A percentile compares a stretch with the other conserved stretches of the same genome.
These are phyloP conservation scores for Archips crataeganus DNA, from an alignment of 2,888 invertebrate genomes.

Conservation along the genomic window DNA sequence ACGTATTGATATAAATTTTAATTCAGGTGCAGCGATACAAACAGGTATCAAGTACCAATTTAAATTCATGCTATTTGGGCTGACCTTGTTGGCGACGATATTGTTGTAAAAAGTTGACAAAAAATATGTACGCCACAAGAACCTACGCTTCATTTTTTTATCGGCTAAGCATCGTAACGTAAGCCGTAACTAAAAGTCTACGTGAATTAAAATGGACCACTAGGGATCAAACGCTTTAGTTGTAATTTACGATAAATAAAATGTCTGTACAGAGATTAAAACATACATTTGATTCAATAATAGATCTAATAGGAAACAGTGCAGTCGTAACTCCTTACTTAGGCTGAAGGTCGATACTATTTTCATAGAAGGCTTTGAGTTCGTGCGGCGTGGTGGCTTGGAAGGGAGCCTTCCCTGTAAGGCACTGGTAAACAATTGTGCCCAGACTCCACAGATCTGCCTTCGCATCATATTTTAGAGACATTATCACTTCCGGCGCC, in stretches of 20 bases:
- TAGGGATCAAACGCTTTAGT: background rate
- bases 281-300: background rate
- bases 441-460: slow-evolving; percentile 99
- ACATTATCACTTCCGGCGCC: slow-evolving; percentile 99
- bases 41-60: slow-evolving; percentile 12
- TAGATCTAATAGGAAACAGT: background rate
- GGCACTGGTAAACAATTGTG: slow-evolving; percentile 99
- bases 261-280: background rate
- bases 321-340: slow-evolving; percentile 87
- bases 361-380: slow-evolving; percentile 98
- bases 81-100: slow-evolving; percentile 33
- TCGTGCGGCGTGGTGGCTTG: slow-evolving; percentile 99
- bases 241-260: background rate
- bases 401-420: slow-evolving; percentile 99
- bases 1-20: background rate
- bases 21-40: background rate
- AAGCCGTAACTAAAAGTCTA: slow-evolving; percentile 1
- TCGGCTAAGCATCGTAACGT: background rate
- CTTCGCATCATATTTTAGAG: slow-evolving; percentile 98
- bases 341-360: slow-evolving; percentile 95
- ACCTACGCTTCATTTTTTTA: slow-evolving; percentile 20
- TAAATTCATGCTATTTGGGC: slow-evolving; percentile 23
- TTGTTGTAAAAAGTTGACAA: slow-evolving; percentile 20
- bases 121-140: slow-evolving; percentile 20
- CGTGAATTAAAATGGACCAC: slow-evolving; percentile 7